Base-by-base conservation (phyloP, 2,888 invertebrate genomes). In the Athalia cordata region DNA sequence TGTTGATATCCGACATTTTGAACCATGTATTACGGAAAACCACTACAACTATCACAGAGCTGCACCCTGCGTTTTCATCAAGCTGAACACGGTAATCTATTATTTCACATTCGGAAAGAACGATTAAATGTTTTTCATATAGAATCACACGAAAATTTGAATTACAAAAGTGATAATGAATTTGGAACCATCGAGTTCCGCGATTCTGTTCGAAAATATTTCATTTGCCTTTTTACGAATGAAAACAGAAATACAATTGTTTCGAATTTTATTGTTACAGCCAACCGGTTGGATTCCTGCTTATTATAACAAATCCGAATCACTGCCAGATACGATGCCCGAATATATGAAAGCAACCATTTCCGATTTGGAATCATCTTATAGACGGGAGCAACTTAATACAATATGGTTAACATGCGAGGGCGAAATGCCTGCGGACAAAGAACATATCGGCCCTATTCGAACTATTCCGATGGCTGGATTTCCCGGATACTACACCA, bases 61-160 rank as follows among this genome's bases (percentile, higher is more conserved):
- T 11, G 92, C 93, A 61, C 97, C 97, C 5, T 98, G 98, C 89
- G 91, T 98, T 81, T 94, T 96, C 84, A 91, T 98, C 79, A 97
- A 97, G 89, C 90, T 98, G 76, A 98, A 98, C 89, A 95, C 93
- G 91, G 95, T 95, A 90, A 90, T 89, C 86, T 29, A 2, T 29
- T 29, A 2, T 29, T 29, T 29, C 29, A 62, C 68, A 55, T 55
- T 72, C 4, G 15, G 15, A 11, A 8, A 5, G 49, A 5, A 15
- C 47, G 2, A 1, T 29, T 29, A 2, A 29, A 29, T 29, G 2
- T 29, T 29, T 0, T 29, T 29, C 29, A 29, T 29, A 29, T 29
- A 29, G 29, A 29, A 29, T 29, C 29, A 1, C 29, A 29, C 0
- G 29, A 29, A 29, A 29, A 29, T 29, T 29, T 29, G 1, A 29